These are phyloP conservation scores for Cottus gobio DNA, from an alignment of 2,113 vertebrate species.

Conservation along the genomic window DNA sequence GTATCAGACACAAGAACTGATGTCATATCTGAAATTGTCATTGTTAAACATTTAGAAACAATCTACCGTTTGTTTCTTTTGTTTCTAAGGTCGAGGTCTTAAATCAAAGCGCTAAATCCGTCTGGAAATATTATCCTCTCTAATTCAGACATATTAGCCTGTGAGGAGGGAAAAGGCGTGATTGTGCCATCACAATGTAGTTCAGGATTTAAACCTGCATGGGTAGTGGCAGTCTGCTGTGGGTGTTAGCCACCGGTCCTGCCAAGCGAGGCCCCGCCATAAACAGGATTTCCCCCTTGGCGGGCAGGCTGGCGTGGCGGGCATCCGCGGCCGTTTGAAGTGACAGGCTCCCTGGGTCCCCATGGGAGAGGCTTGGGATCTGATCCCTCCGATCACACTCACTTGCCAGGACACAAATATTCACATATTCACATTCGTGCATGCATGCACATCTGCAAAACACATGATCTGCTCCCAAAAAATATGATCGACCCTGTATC, in stretches of 20 bases:
- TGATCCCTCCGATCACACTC: conserved; percentile 58
- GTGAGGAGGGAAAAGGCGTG: conserved; percentile 22
- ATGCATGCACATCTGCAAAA: conserved; percentile 11
- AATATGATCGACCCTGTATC: conserved; percentile 43
- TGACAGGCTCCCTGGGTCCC: conserved; percentile 62
- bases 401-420: conserved; percentile 50
- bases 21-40: not conserved
- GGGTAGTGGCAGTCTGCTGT: conserved; percentile 52
- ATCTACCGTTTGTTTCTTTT: not conserved
- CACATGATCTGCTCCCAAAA: conserved; percentile 42
- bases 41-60: conserved; percentile 9
- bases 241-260: conserved; percentile 59
- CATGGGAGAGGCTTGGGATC: conserved; percentile 64
- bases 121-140: conserved; percentile 32
- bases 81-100: conserved; percentile 11
- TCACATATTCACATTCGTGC: conserved; percentile 5
- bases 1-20: not conserved
- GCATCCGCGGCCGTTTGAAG: conserved; percentile 71
- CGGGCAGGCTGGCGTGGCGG: conserved; percentile 51
- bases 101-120: conserved; percentile 36
- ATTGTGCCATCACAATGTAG: conserved; percentile 39
- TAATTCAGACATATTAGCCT: conserved; percentile 33
- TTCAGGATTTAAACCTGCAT: conserved; percentile 63
- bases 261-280: conserved; percentile 61
- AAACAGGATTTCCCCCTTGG: conserved; percentile 75